Evolutionary conservation across 2,888 invertebrate genomes (phyloP), one percentile per base, ranked within the genome.

Genomic region (Coelinius sp.): DNA sequence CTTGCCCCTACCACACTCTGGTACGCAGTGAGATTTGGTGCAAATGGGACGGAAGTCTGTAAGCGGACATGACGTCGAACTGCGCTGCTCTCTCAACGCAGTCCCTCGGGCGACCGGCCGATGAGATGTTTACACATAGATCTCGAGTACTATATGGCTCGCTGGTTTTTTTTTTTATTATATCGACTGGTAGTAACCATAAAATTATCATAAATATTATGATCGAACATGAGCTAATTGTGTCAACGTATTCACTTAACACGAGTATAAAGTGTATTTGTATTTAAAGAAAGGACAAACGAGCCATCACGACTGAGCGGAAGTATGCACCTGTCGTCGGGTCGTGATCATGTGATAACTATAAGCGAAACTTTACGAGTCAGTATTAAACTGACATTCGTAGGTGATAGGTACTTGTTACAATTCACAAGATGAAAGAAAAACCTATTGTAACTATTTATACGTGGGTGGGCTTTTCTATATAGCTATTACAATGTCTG

Each of bases 321-420:
- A 74, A 72, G 65, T 66, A n/a, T n/a, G 71, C 73, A 75, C 75
- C 73, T 74, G 75, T 75, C 73, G 71, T 72, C 75, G 70, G 46
- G 53, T 70, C 70, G 59, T 68, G 56, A 66, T 59, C 59, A 22
- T 64, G 56, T 63, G 63, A 71, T 66, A 71, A 71, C 65, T 56
- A n/a, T n/a, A 27, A 63, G 46, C 44, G 67, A 41, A 44, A 20
- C 46, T 66, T 66, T 66, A 71, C 46, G 59, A 56, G 66, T 66
- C 22, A 20, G 49, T 56, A 56, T 56, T 65, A 56, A 71, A 66
- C 56, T 44, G 44, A 65, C 70, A 56, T 71, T 4, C 31, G 68
- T 70, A 49, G 70, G 71, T 78, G 77, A 80, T 81, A 80, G 82
- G 81, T 81, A 79, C 80, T 79, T 82, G 81, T 80, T 81, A 73